Conservation (phyloP, 2,797 vertebrate species). For the Megaceryle alcyon region DNA sequence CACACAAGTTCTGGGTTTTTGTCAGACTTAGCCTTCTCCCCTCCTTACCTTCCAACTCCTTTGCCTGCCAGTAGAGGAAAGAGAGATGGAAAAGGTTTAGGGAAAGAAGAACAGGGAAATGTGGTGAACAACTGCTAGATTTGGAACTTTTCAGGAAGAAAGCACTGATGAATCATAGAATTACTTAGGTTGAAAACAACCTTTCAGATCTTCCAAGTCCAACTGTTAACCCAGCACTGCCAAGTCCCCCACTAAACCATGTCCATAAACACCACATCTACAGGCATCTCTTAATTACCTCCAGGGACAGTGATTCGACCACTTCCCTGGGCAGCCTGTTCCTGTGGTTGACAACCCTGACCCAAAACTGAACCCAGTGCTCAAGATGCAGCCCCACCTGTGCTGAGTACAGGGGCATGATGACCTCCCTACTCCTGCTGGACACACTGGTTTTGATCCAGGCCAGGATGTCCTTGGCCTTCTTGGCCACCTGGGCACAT, state of each 20-base stretch:
- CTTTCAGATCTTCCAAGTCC: neutral
- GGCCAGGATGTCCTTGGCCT: too few species aligned
- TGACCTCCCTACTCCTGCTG: too few species aligned
- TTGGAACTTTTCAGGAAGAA: neutral
- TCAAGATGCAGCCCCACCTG: too few species aligned
- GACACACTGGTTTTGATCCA: too few species aligned
- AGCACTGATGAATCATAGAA: neutral
- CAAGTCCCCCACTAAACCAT: neutral
- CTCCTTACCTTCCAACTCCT: accelerated
- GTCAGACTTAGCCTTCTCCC: neutral
- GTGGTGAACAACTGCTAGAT: neutral
- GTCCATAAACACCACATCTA: neutral
- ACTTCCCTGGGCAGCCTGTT: neutral
- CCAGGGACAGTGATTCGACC: neutral
- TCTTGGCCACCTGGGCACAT: too few species aligned
- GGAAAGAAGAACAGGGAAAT: neutral
- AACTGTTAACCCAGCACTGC: neutral
- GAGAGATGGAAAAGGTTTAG: neutral
- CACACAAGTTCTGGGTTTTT: neutral
- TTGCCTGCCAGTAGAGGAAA: neutral
- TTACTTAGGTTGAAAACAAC: neutral
- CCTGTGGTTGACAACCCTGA: neutral
- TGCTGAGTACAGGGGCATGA: too few species aligned
- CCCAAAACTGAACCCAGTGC: too few species aligned
- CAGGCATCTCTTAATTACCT: neutral